Evolutionary conservation across 1,140 invertebrate genomes (phyloP), one percentile per base, ranked within the genome.

Genomic region (Campodea augens): DNA sequence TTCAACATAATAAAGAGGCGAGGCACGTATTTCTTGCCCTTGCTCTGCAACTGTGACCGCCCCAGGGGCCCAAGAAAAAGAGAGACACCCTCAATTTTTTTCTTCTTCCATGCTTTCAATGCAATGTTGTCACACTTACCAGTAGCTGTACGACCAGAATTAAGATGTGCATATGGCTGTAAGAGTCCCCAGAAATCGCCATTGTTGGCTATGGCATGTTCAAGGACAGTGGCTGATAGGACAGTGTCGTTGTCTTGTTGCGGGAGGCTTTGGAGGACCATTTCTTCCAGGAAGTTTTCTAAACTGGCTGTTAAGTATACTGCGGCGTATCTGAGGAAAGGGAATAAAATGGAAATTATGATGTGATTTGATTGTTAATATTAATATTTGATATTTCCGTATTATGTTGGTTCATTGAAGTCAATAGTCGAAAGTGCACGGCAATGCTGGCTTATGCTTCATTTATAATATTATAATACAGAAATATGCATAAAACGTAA

Each of bases 111-210:
- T n/a, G n/a, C 7, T 29, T 7, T 29, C n/a, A 10, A 29, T 29
- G 27, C 27, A 29, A 7, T n/a, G n/a, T n/a, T n/a, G n/a, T n/a
- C n/a, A n/a, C n/a, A 52, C 39, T 52, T 63, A 81, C 80, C 82
- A 44, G 81, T 83, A 27, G 85, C 84, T 18, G 85, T 77, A 51
- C 85, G 67, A 1, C 85, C 85, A 20, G 84, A 81, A 57, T 87
- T 88, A 1, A 90, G 63, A 62, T 91, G 86, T 21, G 84, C 84
- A 57, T 86, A 89, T 0, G 85, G 85, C 55, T 91, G 87, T 22
- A 90, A 60, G 18, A 90, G 59, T 0, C 85, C 85, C 85, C 85
- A 90, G 13, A 90, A 66, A 57, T 90, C 85, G 0, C 80, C 78
- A 53, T 81, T 88, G 57, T 77, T 78, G 13, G 85, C 81, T 41